Base-by-base conservation (phyloP, 2,797 vertebrate genomes). In the Gymnothorax reevesii region DNA sequence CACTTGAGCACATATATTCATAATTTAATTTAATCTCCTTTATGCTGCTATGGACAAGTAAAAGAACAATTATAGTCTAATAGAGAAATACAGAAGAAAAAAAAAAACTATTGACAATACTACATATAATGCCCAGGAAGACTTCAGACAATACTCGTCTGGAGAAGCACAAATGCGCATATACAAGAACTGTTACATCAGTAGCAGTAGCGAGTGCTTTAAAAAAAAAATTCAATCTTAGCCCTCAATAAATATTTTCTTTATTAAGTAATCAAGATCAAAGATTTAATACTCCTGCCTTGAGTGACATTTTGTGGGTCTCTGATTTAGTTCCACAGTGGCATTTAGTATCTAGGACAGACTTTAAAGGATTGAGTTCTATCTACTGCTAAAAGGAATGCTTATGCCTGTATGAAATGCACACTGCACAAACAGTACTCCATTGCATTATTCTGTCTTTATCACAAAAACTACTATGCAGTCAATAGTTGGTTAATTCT, bases 401-500 rank as follows among this genome's bases (percentile, higher is more conserved):
- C n/a, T 57, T 10, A 55, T 3, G 15, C 20, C 15, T 59, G 54
- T 25, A 55, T 13, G n/a, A 82, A 27, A 20, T 22, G 12, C 52
- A 54, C 17, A 25, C n/a, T 57, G 22, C 57, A 27, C n/a, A 57
- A 57, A 59, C 25, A 27, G 9, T 57, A 13, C 55, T 83, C n/a
- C 73, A 77, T 77, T 49, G 73, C 8, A 13, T n/a, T 54, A 55
- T 22, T 10, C 9, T 57, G 17, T 10, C 54, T 82, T 20, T 82
- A 25, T 25, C 54, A 57, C 54, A 82, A 12, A 82, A 82, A 83
- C 87, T 83, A 59, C 73, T 57, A 54, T 84, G 62, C 82, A 69
- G 82, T 92, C 95, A 95, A 95, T 96, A 93, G 95, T 94, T 95
- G 95, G 95, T 95, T 96, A 95, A 96, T 96, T 96, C 96, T 95